These are phyloP conservation scores for Parauchenoglanis punctatus DNA, from an alignment of 2,797 vertebrate genomes.

Conservation along the genomic window DNA sequence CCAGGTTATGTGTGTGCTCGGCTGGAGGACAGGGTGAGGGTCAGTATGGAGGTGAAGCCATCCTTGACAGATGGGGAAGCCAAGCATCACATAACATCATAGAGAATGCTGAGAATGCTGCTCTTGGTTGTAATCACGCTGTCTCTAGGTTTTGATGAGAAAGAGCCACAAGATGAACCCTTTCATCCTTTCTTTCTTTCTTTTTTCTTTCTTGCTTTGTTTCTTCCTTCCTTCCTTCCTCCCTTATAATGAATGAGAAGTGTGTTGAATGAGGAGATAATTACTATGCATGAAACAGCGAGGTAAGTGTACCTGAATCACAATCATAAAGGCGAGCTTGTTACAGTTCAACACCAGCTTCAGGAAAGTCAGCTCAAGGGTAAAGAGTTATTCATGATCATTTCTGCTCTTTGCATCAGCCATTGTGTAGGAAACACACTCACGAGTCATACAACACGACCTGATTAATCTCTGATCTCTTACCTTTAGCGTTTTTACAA, in stretches of 20 bases:
- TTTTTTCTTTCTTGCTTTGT: no score
- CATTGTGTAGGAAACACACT: slow-evolving; percentile 38
- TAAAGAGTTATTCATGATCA: slow-evolving; percentile 46
- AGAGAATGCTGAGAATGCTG: neutral
- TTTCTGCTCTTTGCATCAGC: slow-evolving; percentile 59
- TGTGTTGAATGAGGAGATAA: slow-evolving; percentile 19
- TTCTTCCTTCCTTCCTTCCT: neutral
- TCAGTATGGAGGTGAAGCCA: slow-evolving; percentile 75
- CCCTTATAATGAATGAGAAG: neutral
- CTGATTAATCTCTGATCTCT: slow-evolving; percentile 36
- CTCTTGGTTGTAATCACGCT: neutral
- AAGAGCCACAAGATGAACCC: no score
- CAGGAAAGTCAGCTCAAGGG: slow-evolving; percentile 54
- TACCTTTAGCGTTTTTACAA: slow-evolving; percentile 32
- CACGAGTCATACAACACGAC: slow-evolving; percentile 29
- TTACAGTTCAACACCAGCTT: slow-evolving; percentile 40
- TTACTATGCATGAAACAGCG: slow-evolving; percentile 12
- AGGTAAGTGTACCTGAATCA: slow-evolving; percentile 43
- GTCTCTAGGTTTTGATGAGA: neutral
- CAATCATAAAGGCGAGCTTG: slow-evolving; percentile 41
- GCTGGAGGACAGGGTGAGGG: slow-evolving; percentile 75
- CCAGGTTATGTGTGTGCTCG: slow-evolving; percentile 76
- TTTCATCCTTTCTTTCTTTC: neutral
- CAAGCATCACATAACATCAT: slow-evolving; percentile 53
- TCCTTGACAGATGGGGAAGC: slow-evolving; percentile 75